Evolutionary conservation across 2,888 invertebrate genomes (phyloP), one percentile per base, ranked within the genome.

Genomic region (Ethmia dodecea): DNA sequence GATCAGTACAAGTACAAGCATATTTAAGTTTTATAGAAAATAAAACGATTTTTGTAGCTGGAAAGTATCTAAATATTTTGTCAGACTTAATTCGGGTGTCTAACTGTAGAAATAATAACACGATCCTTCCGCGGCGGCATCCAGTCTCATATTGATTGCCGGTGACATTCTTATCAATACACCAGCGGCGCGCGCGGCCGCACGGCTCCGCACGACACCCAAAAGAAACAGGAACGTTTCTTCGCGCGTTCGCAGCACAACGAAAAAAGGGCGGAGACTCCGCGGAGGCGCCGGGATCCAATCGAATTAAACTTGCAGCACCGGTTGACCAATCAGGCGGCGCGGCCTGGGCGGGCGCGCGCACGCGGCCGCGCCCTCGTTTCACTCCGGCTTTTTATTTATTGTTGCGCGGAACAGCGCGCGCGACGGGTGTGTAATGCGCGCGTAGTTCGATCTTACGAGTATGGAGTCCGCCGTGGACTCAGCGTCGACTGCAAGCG

Each of bases 401-500:
- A 90, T 90, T 90, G 89, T 89, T 88, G 89, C 90, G 88, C 90
- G 89, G 88, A 84, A 87, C 86, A 86, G 81, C 88, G 89, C 88
- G 88, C 89, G 86, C 88, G 88, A 87, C 89, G 89, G 89, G 88
- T 73, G 89, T 88, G 84, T 81, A 73, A 80, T 81, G 81, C 74
- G 83, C 70, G 83, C 64, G 73, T 80, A 78, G 76, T 70, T 63
- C 52, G 50, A 51, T 42, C 55, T 60, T 57, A 47, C 64, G 69
- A 80, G 71, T 54, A 86, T 86, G 86, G 87, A 86, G 86, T 84
- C 86, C 84, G 86, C 79, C 84, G 86, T 84, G 86, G 88, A 88
- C 87, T 86, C 87, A 74, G 83, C 84, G 70, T 86, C 87, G 59
- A 86, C 86, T 65, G 83, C 86, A 64, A 86, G 87, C 79, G 86